These are phyloP conservation scores for Eupeodes corollae DNA, from an alignment of 1,140 invertebrate genomes.

Conservation along the genomic window DNA sequence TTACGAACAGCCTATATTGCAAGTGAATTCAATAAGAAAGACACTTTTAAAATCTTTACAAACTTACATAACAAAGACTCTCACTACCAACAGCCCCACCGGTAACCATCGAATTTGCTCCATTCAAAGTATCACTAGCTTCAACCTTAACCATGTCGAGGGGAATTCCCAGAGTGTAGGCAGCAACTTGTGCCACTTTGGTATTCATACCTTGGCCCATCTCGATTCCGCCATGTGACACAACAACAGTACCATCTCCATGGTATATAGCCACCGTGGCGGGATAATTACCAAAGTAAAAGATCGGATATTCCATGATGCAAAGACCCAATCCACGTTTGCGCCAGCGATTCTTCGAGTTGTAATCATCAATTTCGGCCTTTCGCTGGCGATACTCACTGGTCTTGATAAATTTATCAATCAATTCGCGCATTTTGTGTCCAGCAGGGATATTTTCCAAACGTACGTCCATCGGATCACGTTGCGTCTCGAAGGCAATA, in stretches of 20 bases:
- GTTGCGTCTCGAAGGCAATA: conserved; percentile 51
- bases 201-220: conserved; percentile 67
- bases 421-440: conserved; percentile 31
- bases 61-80: conserved; percentile 48
- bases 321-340: conserved; percentile 49
- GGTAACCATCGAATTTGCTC: conserved; percentile 53
- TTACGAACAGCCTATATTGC: conserved; percentile 56
- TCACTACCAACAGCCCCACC: conserved; percentile 66
- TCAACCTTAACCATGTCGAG: conserved; percentile 57
- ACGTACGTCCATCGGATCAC: conserved; percentile 57
- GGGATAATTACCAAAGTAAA: conserved; percentile 41
- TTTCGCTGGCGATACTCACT: conserved; percentile 43
- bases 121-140: conserved; percentile 50
- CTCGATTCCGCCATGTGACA: conserved; percentile 58
- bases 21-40: background rate
- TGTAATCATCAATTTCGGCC: conserved; percentile 43
- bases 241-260: conserved; percentile 53
- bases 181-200: conserved; percentile 60
- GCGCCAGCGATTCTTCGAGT: conserved; percentile 52
- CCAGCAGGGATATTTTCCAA: conserved; percentile 47
- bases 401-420: conserved; percentile 21
- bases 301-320: conserved; percentile 46
- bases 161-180: conserved; percentile 59
- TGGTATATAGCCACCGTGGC: conserved; percentile 51
- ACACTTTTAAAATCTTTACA: background rate